phyloP scores from a whole-genome alignment of 1,140 invertebrate species.

The Nasonia giraulti region DNA sequence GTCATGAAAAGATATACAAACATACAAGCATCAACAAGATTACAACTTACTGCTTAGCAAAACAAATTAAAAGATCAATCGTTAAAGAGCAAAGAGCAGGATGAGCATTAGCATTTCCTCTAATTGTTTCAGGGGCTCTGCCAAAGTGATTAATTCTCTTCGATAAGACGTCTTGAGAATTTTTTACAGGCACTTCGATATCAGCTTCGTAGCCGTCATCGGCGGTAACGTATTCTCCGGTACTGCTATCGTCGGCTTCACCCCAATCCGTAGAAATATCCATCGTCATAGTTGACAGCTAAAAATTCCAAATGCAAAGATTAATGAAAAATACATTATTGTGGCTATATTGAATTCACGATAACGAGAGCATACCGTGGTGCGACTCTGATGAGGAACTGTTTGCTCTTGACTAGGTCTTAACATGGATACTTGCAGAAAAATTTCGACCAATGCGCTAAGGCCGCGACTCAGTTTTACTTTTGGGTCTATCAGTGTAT shows the following conservation, averaged over 20 bases:
- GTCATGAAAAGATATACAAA: not conserved
- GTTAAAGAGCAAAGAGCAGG: constrained; percentile 78
- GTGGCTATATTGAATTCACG: not conserved
- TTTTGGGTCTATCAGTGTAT: constrained; percentile 60
- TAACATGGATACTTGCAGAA: constrained; percentile 68
- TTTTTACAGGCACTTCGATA: constrained; percentile 70
- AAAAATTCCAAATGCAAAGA: constrained; percentile 17
- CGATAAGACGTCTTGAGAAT: constrained; percentile 48
- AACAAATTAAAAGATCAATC: constrained; percentile 78
- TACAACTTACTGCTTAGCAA: constrained; percentile 74
- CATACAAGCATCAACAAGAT: not conserved
- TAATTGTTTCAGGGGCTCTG: constrained; percentile 59
- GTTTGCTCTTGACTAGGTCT: constrained; percentile 66
- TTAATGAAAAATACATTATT: not conserved
- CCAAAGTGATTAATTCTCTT: constrained; percentile 61
- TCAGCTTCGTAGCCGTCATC: constrained; percentile 80
- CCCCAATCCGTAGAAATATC: constrained; percentile 73
- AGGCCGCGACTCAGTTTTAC: constrained; percentile 67
- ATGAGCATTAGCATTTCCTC: constrained; percentile 71
- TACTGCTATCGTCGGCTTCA: constrained; percentile 73
- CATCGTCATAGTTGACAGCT: constrained; percentile 68
- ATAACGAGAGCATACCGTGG: constrained; percentile 61
- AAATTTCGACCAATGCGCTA: constrained; percentile 65
- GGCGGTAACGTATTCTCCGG: constrained; percentile 73
- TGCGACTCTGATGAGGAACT: constrained; percentile 64